Base-by-base conservation (phyloP, 2,797 vertebrate species). In the Sternarchorhynchus goeldii region DNA sequence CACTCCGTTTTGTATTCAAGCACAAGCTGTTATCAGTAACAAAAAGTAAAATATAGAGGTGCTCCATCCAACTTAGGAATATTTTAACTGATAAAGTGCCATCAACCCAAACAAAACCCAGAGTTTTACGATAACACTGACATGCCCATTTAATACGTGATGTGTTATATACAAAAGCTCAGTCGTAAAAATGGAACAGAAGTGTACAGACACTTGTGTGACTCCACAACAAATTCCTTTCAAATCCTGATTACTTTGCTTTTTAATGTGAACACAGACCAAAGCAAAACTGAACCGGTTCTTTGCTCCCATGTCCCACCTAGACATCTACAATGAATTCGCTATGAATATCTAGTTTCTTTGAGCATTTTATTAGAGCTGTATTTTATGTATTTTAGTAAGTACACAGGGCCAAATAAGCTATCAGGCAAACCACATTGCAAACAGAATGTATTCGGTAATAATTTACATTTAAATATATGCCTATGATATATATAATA, bases 81-180 rank as follows among this genome's bases (percentile, higher is more conserved):
- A 18, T 17, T 31, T 69, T 29, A 56, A 34, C 18, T 34, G 50
- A 12, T 32, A 12, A 34, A 32, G 6, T n/a, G 56, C 45, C 45
- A 50, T 70, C 17, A 56, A 20, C 31, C 6, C 31, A 70, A 31
- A 20, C 50, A 34, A 70, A 70, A 29, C 50, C 25, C 2, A 70
- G 8, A 56, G 0, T 29, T 21, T 31, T 21, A 21, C 2, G 3
- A 6, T 58, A 63, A 77, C 39, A 6, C 58, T 63, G 76, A 0
- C 67, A 25, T 45, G 4, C 10, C 41, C 7, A 67, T 67, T 45
- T 21, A 41, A 8, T 67, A 45, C 18, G 34, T 70, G 32, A 55
- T 71, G 45, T 18, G 14, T 29, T 10, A 57, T 41, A 57, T 78
- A 64, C 21, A 72, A 69, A 58, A 56, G 21, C 58, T 71, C 59